Percentiles rank a stretch among this genome's conserved stretches.
Evolutionary conservation across 2,888 invertebrate genomes (phyloP).

Genomic region (Melanostoma mellinum): DNA sequence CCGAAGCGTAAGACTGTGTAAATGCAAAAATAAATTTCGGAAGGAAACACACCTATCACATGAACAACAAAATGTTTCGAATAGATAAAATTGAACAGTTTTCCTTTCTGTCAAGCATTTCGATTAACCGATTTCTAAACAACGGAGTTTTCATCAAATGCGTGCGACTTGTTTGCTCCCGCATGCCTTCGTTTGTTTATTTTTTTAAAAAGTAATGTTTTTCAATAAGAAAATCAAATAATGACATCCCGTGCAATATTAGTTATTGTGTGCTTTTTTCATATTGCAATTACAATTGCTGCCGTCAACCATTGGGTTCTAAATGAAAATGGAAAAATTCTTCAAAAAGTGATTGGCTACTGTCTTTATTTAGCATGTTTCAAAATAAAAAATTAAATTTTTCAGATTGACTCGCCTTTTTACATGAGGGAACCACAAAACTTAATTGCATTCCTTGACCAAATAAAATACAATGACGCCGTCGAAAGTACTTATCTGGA

Average conservation of each 20-base stretch:
- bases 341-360: constrained; percentile 75
- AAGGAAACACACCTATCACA: too few relatives aligned
- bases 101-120: too few relatives aligned
- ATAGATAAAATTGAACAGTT: too few relatives aligned
- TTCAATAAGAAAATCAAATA: constrained; percentile 5
- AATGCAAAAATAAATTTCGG: too few relatives aligned
- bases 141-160: not conserved
- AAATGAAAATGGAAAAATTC: constrained; percentile 78
- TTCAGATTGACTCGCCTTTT: constrained; percentile 79
- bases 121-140: too few relatives aligned
- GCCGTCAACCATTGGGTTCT: constrained; percentile 80
- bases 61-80: too few relatives aligned
- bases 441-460: constrained; percentile 79
- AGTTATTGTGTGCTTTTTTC: constrained; percentile 41
- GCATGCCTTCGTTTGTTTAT: constrained; percentile 33
- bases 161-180: not conserved
- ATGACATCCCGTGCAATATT: constrained; percentile 48
- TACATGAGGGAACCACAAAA: constrained; percentile 80
- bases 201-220: constrained; percentile 20
- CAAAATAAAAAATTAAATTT: not conserved
- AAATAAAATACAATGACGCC: constrained; percentile 80
- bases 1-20: too few relatives aligned
- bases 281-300: constrained; percentile 58
- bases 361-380: too few relatives aligned
- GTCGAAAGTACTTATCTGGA: constrained; percentile 79